Conservation (phyloP, 2,113 vertebrate species). For the Aepyceros melampus region DNA sequence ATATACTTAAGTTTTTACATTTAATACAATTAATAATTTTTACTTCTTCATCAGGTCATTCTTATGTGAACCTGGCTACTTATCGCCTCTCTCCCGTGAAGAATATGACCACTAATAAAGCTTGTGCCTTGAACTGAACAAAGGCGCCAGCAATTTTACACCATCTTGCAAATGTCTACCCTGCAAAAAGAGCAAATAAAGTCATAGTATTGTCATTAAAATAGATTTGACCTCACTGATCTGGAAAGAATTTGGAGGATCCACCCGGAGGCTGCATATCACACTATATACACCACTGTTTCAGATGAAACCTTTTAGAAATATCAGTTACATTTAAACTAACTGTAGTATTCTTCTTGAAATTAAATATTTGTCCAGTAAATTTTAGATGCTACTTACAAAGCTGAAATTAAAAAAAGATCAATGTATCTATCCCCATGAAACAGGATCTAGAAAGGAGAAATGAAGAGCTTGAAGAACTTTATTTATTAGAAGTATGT, state of each 20-base stretch:
- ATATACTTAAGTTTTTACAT: not conserved
- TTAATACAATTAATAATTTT: not conserved
- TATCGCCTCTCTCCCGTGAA: fast-evolving
- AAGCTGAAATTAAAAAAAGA: not conserved
- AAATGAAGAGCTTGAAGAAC: conserved; percentile 85
- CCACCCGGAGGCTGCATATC: not conserved
- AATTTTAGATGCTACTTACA: not conserved
- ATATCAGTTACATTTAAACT: not conserved
- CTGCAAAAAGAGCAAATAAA: not conserved
- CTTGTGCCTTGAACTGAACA: not conserved
- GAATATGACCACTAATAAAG: not conserved
- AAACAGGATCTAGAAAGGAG: conserved; percentile 83
- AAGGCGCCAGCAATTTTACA: not conserved
- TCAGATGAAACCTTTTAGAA: not conserved
- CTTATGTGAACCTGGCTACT: not conserved
- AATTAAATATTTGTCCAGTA: not conserved
- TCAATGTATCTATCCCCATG: not conserved
- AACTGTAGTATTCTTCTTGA: conserved; percentile 7
- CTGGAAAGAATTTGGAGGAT: not conserved
- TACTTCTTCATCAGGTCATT: not conserved
- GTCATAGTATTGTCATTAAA: not conserved
- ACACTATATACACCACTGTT: not conserved
- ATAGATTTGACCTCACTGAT: not conserved
- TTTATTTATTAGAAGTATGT: conserved; percentile 82
- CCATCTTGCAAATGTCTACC: not conserved